These are phyloP conservation scores for Thamnaconus septentrionalis DNA, from an alignment of 2,113 vertebrate genomes.

Conservation along the genomic window DNA sequence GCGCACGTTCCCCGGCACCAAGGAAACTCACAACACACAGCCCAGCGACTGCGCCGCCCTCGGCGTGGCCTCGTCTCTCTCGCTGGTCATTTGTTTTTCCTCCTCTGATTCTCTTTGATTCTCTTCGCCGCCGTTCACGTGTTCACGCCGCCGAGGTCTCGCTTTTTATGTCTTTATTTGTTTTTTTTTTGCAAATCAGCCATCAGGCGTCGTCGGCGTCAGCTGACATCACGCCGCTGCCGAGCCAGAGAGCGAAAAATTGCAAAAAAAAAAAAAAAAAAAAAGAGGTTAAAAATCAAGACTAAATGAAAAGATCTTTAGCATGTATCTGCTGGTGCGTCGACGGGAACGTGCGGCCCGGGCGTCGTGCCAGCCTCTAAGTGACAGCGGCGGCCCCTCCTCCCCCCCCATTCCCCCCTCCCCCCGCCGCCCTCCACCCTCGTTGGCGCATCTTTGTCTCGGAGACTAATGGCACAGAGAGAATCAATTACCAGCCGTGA, in stretches of 20 bases:
- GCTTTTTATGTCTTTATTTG: no score
- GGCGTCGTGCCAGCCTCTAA: constrained; percentile 83
- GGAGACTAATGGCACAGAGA: constrained; percentile 92
- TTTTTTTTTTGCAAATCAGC: no score
- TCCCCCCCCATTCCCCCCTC: constrained; percentile 77
- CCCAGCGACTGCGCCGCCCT: no score
- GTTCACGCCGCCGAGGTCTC: no score
- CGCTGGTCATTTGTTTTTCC: no score
- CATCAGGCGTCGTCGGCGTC: neutral
- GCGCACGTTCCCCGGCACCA: no score
- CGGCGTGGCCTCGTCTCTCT: neutral
- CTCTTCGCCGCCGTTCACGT: no score
- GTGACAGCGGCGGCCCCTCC: constrained; percentile 89
- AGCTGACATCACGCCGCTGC: constrained; percentile 42
- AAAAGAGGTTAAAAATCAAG: no score
- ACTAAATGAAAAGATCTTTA: constrained; percentile 1
- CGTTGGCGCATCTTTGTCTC: constrained; percentile 82
- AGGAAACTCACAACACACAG: no score
- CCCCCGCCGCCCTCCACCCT: constrained; percentile 74
- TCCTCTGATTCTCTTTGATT: no score
- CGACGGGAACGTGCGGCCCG: constrained; percentile 67
- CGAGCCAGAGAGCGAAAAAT: constrained; percentile 29
- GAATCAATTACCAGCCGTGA: constrained; percentile 92
- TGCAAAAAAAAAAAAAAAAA: no score
- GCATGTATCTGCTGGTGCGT: constrained; percentile 53